Conservation (phyloP, 1,140 invertebrate species). For the Pseudobourletiella spinata region DNA sequence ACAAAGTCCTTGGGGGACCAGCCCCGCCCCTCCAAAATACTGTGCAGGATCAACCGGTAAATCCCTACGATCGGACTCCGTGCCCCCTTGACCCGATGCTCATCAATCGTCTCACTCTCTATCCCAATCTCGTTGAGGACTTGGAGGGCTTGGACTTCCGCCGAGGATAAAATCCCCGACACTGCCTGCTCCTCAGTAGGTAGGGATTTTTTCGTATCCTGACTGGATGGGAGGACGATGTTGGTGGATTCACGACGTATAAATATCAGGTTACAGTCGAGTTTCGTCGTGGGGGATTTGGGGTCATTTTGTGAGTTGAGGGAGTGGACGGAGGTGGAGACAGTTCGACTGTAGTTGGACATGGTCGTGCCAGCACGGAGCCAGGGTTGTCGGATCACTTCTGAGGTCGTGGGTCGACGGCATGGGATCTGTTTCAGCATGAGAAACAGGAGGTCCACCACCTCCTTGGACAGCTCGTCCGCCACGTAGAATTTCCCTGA, state of each 20-base stretch:
- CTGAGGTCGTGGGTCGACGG: slow-evolving; percentile 45
- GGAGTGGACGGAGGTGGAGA: background rate
- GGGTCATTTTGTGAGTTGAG: background rate
- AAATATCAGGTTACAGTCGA: background rate
- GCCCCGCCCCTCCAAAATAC: slow-evolving; percentile 34
- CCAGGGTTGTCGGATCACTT: slow-evolving; percentile 48
- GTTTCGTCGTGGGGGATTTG: background rate
- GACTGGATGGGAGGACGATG: slow-evolving; percentile 1
- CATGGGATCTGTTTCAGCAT: slow-evolving; percentile 46
- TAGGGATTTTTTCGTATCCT: slow-evolving; percentile 12
- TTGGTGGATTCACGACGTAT: slow-evolving; percentile 7
- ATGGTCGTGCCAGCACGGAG: slow-evolving; percentile 40
- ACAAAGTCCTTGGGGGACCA: slow-evolving; percentile 14
- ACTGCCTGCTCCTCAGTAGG: slow-evolving; percentile 13
- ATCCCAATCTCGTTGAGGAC: slow-evolving; percentile 48
- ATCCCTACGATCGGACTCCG: slow-evolving; percentile 48
- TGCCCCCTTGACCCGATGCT: slow-evolving; percentile 44
- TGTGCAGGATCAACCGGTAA: slow-evolving; percentile 52
- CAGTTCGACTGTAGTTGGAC: background rate
- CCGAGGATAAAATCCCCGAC: slow-evolving; percentile 32
- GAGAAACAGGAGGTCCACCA: slow-evolving; percentile 41
- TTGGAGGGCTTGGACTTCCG: slow-evolving; percentile 42
- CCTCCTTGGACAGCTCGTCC: slow-evolving; percentile 40
- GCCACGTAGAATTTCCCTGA: slow-evolving; percentile 48
- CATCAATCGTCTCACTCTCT: slow-evolving; percentile 44